phyloP scores from a whole-genome alignment of 2,888 invertebrate genomes.

The Eupeodes latifasciatus region DNA sequence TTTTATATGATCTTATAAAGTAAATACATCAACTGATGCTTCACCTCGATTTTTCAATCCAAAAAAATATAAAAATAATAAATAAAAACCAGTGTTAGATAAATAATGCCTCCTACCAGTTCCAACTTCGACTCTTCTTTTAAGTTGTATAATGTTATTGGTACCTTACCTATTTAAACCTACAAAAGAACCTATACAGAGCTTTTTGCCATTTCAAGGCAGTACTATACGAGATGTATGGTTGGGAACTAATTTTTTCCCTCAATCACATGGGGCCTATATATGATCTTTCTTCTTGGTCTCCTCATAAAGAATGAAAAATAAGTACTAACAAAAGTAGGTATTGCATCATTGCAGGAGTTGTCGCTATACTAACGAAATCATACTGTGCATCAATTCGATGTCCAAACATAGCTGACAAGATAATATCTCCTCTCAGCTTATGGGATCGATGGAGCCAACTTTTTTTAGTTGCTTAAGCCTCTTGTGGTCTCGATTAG shows the following conservation, averaged over 20 bases:
- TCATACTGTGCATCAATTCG: conserved; percentile 35
- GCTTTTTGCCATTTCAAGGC: conserved; percentile 12
- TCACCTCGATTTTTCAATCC: not conserved
- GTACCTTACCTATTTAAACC: too few relatives aligned
- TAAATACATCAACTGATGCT: not conserved
- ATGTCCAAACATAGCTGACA: conserved; percentile 48
- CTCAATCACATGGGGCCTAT: conserved; percentile 28
- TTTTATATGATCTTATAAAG: not conserved
- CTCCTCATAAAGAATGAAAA: not conserved
- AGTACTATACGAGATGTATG: not conserved
- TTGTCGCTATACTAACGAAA: conserved; percentile 15
- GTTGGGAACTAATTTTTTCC: conserved; percentile 37
- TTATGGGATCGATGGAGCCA: not conserved
- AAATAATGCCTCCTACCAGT: conserved; percentile 13
- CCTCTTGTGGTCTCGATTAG: conserved; percentile 6
- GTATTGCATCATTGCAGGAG: conserved; percentile 14
- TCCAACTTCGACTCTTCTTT: not conserved
- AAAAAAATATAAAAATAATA: not conserved
- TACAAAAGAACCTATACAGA: conserved; percentile 4
- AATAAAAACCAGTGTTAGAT: not conserved
- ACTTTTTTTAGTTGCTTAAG: not conserved
- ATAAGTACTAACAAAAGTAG: not conserved
- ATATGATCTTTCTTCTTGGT: not conserved
- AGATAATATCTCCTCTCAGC: conserved; percentile 45
- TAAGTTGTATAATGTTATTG: not conserved